phyloP scores from a whole-genome alignment of 2,888 invertebrate species.

The Empis livida region DNA sequence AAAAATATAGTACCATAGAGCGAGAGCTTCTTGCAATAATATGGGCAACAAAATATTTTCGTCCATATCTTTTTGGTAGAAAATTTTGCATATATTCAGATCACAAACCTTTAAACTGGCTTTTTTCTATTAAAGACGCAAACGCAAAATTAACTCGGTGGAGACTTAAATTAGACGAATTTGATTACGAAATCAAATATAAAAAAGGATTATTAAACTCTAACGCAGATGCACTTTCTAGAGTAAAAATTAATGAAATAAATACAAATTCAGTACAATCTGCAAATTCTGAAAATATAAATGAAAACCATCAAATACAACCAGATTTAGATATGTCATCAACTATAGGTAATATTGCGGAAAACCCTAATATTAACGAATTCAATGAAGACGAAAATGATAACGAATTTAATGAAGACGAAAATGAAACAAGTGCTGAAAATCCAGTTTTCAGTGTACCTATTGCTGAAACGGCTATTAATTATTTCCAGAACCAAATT shows the following conservation, averaged over 20 bases:
- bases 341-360: too few species aligned
- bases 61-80: conserved; percentile 17
- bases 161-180: conserved; percentile 18
- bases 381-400: too few species aligned
- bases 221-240: conserved; percentile 10
- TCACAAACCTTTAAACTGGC: conserved; percentile 17
- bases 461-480: too few species aligned
- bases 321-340: too few species aligned
- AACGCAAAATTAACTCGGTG: conserved; percentile 15
- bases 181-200: conserved; percentile 17
- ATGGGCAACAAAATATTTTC: conserved; percentile 11
- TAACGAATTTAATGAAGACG: too few species aligned
- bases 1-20: conserved; percentile 12
- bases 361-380: too few species aligned
- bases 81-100: conserved; percentile 18
- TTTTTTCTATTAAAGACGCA: conserved; percentile 5
- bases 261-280: too few species aligned
- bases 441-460: too few species aligned
- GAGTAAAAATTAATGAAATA: not conserved
- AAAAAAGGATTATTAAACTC: conserved; percentile 10
- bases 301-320: too few species aligned
- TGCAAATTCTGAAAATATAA: too few species aligned
- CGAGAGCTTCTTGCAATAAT: conserved; percentile 17
- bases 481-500: too few species aligned
- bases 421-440: too few species aligned